A percentile compares a stretch with the other conserved stretches of the same genome.
Conservation (phyloP, 2,797 vertebrate genomes). For the Phaenicophaeus curvirostris region DNA sequence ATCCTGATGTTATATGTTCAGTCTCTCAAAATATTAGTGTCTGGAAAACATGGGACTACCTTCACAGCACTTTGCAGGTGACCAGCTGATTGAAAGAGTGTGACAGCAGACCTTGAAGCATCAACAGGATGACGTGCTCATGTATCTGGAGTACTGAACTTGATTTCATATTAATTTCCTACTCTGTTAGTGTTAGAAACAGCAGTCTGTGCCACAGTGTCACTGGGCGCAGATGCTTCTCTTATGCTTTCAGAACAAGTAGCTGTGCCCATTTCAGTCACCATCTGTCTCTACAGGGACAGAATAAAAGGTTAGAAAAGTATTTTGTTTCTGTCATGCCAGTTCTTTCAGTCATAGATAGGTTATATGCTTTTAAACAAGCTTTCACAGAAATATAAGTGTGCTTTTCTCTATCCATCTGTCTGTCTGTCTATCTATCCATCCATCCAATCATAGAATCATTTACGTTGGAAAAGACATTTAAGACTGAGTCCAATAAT, state of each 20-base stretch:
- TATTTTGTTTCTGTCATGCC: neutral
- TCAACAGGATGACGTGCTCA: neutral
- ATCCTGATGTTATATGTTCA: neutral
- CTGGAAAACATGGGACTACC: neutral
- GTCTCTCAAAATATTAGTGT: neutral
- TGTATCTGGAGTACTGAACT: neutral
- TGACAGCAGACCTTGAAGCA: neutral
- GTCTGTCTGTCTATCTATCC: neutral
- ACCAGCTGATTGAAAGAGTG: neutral
- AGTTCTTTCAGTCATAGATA: neutral
- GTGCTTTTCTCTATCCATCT: neutral
- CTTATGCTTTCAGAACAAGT: neutral
- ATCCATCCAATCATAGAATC: neutral
- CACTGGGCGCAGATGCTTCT: neutral
- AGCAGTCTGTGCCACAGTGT: neutral
- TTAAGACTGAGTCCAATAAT: neutral
- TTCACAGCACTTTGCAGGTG: neutral
- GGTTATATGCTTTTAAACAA: neutral
- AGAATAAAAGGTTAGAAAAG: neutral
- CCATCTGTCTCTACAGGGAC: neutral
- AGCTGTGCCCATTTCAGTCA: neutral
- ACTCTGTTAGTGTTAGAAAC: neutral
- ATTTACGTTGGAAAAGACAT: neutral
- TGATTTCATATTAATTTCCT: constrained; percentile 23
- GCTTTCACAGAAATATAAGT: neutral